Percentiles rank a stretch among this genome's conserved stretches.
Conservation (phyloP, 2,113 vertebrate genomes). For the Setophaga coronata region DNA sequence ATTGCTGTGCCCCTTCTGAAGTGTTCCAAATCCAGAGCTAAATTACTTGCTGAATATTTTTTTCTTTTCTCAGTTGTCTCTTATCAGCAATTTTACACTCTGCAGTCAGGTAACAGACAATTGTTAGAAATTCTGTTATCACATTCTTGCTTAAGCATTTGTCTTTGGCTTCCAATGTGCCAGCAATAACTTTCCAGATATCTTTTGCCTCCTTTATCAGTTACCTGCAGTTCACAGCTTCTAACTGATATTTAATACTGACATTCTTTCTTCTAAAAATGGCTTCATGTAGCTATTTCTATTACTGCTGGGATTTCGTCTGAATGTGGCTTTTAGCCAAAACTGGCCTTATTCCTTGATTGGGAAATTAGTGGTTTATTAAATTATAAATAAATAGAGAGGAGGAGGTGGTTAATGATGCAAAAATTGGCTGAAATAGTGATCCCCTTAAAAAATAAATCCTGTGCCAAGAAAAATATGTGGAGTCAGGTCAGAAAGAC, state of each 20-base stretch:
- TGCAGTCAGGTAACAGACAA: neutral
- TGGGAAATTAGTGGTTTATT: constrained; percentile 52
- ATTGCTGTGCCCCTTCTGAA: neutral
- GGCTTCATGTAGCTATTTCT: neutral
- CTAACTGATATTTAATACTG: neutral
- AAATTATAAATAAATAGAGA: constrained; percentile 56
- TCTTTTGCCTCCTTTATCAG: neutral
- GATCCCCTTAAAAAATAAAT: constrained; percentile 36
- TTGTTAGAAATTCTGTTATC: constrained; percentile 12
- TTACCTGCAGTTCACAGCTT: neutral
- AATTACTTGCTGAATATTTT: neutral
- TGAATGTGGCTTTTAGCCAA: neutral
- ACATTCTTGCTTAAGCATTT: neutral
- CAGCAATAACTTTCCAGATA: neutral
- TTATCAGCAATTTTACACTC: neutral
- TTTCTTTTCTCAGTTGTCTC: neutral
- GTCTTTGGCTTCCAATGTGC: neutral
- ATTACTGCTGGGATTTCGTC: neutral
- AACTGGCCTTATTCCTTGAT: constrained; percentile 7
- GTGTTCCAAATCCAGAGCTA: neutral
- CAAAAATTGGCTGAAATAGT: constrained; percentile 56
- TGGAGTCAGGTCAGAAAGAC: constrained; percentile 36
- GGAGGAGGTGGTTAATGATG: constrained; percentile 40
- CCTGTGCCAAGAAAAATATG: constrained; percentile 45
- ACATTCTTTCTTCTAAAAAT: neutral